phyloP scores from a whole-genome alignment of 2,113 vertebrate genomes.

The Heterocephalus glaber region DNA sequence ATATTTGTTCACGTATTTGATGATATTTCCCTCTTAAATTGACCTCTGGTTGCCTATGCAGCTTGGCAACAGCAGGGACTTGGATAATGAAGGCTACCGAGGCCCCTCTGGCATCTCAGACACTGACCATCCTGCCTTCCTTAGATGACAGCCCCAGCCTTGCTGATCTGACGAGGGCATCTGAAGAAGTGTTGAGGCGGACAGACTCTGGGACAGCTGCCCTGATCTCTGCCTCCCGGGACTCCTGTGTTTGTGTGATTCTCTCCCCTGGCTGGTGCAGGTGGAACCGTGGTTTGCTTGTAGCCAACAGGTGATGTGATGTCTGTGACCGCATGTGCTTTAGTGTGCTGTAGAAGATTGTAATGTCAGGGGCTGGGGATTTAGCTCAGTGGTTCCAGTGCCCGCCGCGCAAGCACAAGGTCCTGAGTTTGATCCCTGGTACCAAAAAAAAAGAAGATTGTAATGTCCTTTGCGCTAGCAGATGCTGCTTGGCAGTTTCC shows the following conservation, averaged over 20 bases:
- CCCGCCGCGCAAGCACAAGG: too few relatives aligned
- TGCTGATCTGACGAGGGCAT: not conserved
- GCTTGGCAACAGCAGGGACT: not conserved
- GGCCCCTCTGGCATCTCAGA: not conserved
- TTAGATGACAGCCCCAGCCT: not conserved
- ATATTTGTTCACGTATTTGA: conserved; percentile 2
- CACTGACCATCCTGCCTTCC: not conserved
- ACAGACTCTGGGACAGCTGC: not conserved
- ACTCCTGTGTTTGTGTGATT: not conserved
- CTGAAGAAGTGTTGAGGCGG: not conserved
- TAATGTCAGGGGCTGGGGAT: too few relatives aligned
- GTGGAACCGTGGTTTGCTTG: not conserved
- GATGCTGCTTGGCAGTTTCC: not conserved
- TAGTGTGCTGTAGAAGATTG: not conserved
- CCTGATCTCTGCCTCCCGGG: not conserved
- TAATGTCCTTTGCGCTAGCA: not conserved
- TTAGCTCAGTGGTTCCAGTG: too few relatives aligned
- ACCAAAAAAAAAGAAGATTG: too few relatives aligned
- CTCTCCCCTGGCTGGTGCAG: not conserved
- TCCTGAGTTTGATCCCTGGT: too few relatives aligned
- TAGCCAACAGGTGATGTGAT: not conserved
- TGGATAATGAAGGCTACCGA: conserved; percentile 12
- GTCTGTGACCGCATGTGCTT: too few relatives aligned
- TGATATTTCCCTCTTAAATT: conserved; percentile 46
- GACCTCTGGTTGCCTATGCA: conserved; percentile 39